Base-by-base conservation (phyloP, 2,797 vertebrate species). In the Sphenopsis melanotis region DNA sequence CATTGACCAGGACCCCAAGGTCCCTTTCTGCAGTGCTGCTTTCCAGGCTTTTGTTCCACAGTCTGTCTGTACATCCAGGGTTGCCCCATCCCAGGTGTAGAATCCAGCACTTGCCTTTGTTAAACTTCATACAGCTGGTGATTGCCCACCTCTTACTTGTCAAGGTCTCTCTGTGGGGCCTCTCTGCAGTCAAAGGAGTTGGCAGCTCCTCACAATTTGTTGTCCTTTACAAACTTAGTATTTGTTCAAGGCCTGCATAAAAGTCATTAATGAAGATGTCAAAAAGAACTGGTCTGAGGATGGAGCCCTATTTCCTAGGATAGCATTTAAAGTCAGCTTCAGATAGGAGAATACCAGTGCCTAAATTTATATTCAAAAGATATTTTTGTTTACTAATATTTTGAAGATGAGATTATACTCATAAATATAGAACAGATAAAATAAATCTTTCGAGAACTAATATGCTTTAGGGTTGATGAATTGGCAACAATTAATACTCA, bases 401-500 rank as follows among this genome's bases (percentile, higher is more conserved):
- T 94, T 93, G 87, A 94, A 85, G 87, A 86, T 64, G 22, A 95
- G 72, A 93, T 93, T 95, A 70, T 47, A 57, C 84, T 96, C 90
- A 97, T 96, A 96, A 96, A 97, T 96, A 87, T 69, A 96, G 82
- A 97, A 89, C 47, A 93, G 94, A 96, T 83, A 96, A 89, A 90
- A 91, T 92, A 95, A 95, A 95, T 93, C 86, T 80, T 95, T 92
- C 12, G 59, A 91, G 88, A 93, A 81, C 52, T 91, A 70, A 93
- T 89, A 66, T 92, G 91, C 94, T 96, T 96, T 87, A 90, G 94
- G 95, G 85, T 90, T 95, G 94, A 96, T 94, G 90, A 97, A 97
- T 94, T 96, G 84, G 77, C 87, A 96, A 79, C 94, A 97, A 97
- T 97, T 97, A 97, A 97, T 97, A 96, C 89, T 93, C 84, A 86